Conservation (phyloP, 2,113 vertebrate genomes). For the Pseudolaguvia tuberculata region DNA sequence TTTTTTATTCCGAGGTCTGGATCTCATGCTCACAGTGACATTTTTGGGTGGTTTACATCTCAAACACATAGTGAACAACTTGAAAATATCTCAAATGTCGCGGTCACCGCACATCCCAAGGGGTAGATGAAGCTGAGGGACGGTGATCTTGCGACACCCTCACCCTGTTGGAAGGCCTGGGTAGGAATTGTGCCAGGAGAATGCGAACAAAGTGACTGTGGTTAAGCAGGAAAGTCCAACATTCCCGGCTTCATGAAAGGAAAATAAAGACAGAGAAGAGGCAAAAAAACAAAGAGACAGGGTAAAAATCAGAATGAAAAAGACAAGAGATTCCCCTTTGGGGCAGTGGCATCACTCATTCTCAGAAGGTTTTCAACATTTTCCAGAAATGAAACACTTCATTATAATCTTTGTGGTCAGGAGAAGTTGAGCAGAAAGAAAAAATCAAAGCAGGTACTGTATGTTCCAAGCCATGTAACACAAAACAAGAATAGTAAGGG, state of each 20-base stretch:
- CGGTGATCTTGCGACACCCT: constrained; percentile 52
- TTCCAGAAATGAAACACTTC: constrained; percentile 31
- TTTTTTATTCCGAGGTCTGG: constrained; percentile 35
- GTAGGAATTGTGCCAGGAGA: constrained; percentile 53
- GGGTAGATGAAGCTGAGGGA: constrained; percentile 52
- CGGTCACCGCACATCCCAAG: constrained; percentile 36
- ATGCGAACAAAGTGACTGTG: constrained; percentile 60
- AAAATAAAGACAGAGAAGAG: constrained; percentile 33
- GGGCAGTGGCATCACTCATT: background rate
- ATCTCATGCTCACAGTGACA: constrained; percentile 48
- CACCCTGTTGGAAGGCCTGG: constrained; percentile 30
- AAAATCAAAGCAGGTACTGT: constrained; percentile 25
- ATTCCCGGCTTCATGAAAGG: constrained; percentile 41
- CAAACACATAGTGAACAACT: constrained; percentile 36
- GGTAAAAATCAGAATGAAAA: constrained; percentile 3
- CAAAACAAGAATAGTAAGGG: background rate
- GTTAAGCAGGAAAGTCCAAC: constrained; percentile 44
- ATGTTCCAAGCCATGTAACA: background rate
- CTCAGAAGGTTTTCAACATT: constrained; percentile 9
- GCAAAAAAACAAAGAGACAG: background rate
- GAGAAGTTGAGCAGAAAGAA: constrained; percentile 21
- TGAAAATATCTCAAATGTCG: constrained; percentile 47
- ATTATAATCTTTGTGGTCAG: constrained; percentile 28
- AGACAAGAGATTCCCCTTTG: constrained; percentile 8
- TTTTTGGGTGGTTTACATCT: constrained; percentile 57